Evolutionary conservation across 2,113 vertebrate genomes (phyloP).

Genomic region (Eleginops maclovinus): DNA sequence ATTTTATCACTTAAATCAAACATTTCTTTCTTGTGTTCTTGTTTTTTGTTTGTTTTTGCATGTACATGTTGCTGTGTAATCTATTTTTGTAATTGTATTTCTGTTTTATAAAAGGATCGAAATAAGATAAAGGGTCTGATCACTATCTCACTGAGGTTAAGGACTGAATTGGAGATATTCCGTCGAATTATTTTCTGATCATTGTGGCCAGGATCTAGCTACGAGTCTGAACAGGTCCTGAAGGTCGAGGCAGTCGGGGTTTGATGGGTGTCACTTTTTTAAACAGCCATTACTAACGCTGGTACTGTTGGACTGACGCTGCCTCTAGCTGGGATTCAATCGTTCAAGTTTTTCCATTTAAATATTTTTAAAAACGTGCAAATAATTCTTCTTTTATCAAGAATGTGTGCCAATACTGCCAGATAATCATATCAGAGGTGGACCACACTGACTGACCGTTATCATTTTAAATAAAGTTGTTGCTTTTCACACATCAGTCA

Average conservation of each 20-base stretch:
- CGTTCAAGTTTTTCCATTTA: slow-evolving; percentile 26
- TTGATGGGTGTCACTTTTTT: slow-evolving; percentile 27
- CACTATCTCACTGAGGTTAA: slow-evolving; percentile 68
- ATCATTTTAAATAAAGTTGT: slow-evolving; percentile 27
- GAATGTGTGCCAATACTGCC: slow-evolving; percentile 40
- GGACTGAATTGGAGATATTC: slow-evolving; percentile 60
- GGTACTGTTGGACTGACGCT: slow-evolving; percentile 50
- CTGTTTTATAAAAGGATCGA: slow-evolving; percentile 68
- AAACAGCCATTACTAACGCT: slow-evolving; percentile 3
- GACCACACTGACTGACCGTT: slow-evolving; percentile 18
- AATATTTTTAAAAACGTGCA: not conserved
- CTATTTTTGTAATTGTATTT: slow-evolving; percentile 69
- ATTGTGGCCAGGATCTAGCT: slow-evolving; percentile 43
- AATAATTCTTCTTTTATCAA: slow-evolving; percentile 3
- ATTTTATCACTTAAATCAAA: slow-evolving; percentile 70
- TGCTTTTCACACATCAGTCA: slow-evolving; percentile 22
- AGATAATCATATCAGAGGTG: slow-evolving; percentile 45
- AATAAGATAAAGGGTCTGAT: slow-evolving; percentile 75
- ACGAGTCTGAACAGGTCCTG: not conserved
- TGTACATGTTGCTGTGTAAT: slow-evolving; percentile 73
- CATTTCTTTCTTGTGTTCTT: slow-evolving; percentile 62
- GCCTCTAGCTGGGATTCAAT: slow-evolving; percentile 29
- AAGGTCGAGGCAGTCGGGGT: not conserved
- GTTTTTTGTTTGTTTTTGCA: slow-evolving; percentile 70
- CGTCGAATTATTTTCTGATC: slow-evolving; percentile 26